Evolutionary conservation across 2,888 invertebrate genomes (phyloP), one percentile per base, ranked within the genome.

Genomic region (Eilema sororculum): DNA sequence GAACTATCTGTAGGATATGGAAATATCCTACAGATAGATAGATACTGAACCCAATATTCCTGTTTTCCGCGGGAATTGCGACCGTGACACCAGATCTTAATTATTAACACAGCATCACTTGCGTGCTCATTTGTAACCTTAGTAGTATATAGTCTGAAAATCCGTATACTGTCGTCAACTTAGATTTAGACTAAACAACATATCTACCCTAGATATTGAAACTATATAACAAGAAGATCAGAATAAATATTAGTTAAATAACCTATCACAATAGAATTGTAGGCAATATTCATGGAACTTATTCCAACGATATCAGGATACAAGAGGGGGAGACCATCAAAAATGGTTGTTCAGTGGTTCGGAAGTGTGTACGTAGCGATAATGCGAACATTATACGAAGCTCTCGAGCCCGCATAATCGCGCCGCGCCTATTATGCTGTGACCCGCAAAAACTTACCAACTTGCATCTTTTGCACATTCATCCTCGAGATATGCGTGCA

Each of bases 361-460:
- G 93, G 90, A 92, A 93, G 88, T 85, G 86, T 85, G 85, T 88
- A 89, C 88, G 90, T 89, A 87, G 90, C 84, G 93, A 93, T 94
- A 94, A 95, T 95, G 94, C 71, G 91, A 90, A 89, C 94, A 95
- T 95, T 95, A 95, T 95, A 93, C 94, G 87, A 88, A 88, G 86
- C 87, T 89, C 94, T 91, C 89, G 83, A 91, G 86, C 86, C 89
- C 89, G 93, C 92, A 94, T 94, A 94, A 94, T 94, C 90, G 85
- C 83, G 84, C 84, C 86, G 85, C 83, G 84, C 84, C 86, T 89
- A 87, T 89, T 89, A 87, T 83, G 79, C 76, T 72, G 65, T 65
- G 72, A 58, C 72, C 74, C 78, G 87, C 94, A 94, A 95, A 95
- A 95, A 95, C 92, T 91, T 90, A 86, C 88, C 85, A 88, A 90